Conservation (phyloP, 2,797 vertebrate genomes). For the Amblyraja radiata region DNA sequence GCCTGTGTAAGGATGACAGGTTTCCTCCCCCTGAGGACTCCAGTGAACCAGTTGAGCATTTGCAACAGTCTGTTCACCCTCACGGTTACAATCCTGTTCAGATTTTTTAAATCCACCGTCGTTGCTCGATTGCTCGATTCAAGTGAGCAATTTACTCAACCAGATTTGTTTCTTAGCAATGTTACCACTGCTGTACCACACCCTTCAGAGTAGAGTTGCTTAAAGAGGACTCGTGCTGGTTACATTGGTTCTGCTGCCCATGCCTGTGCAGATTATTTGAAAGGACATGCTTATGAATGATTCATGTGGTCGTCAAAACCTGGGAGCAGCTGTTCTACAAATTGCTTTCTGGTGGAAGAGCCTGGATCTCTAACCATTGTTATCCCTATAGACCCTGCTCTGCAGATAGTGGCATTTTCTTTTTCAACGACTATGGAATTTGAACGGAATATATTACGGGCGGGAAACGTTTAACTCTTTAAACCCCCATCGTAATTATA, state of each 20-base stretch:
- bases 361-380: background rate
- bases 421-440: conserved; percentile 24
- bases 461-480: background rate
- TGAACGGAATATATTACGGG: background rate
- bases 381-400: background rate
- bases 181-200: background rate
- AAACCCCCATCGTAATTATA: background rate
- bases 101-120: background rate
- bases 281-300: conserved; percentile 21
- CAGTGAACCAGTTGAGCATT: background rate
- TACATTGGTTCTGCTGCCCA: background rate
- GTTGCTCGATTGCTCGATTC: background rate
- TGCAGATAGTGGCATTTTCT: conserved; percentile 25
- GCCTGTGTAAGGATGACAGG: background rate
- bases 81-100: background rate
- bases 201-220: background rate
- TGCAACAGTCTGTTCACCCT: background rate
- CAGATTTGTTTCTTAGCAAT: background rate
- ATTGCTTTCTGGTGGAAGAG: conserved; percentile 23
- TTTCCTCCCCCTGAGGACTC: background rate
- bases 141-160: background rate
- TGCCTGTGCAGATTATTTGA: background rate
- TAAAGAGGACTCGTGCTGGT: background rate
- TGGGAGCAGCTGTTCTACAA: conserved; percentile 29
- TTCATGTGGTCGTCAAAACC: background rate